phyloP scores from a whole-genome alignment of 2,888 invertebrate species.

The Cataglyphis rosenhaueri region DNA sequence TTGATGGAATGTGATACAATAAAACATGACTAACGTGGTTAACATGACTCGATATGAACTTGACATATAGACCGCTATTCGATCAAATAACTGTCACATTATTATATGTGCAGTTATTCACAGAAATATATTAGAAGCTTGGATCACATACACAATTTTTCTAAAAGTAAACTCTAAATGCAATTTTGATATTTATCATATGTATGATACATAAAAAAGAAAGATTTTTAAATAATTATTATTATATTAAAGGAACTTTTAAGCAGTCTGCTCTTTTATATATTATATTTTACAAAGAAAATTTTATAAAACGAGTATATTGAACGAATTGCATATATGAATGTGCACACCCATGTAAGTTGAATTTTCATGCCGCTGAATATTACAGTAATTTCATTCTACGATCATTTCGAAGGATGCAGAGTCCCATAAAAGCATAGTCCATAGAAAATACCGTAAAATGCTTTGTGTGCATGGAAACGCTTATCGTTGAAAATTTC shows the following conservation, averaged over 20 bases:
- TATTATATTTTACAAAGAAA: background rate
- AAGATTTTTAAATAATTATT: background rate
- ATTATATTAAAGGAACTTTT: background rate
- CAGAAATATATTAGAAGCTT: background rate
- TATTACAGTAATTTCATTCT: slow-evolving; percentile 71
- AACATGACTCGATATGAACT: slow-evolving; percentile 4
- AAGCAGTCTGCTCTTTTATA: background rate
- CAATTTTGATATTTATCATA: background rate
- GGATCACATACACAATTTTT: background rate
- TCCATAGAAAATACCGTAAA: slow-evolving; percentile 67
- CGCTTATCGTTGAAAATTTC: slow-evolving; percentile 70
- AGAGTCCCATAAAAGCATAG: slow-evolving; percentile 56
- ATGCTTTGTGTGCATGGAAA: slow-evolving; percentile 63
- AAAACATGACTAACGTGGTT: slow-evolving; percentile 49
- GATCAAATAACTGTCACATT: slow-evolving; percentile 14
- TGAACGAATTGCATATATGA: background rate
- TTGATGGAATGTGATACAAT: slow-evolving; percentile 40
- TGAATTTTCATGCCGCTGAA: slow-evolving; percentile 59
- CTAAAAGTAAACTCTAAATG: background rate
- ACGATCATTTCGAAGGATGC: slow-evolving; percentile 58
- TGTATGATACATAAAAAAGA: background rate
- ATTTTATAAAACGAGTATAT: background rate
- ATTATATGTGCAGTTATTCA: slow-evolving; percentile 10
- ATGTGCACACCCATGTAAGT: slow-evolving; percentile 3
- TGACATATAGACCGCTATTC: slow-evolving; percentile 15